Base-by-base conservation (phyloP, 2,113 vertebrate genomes). In the Gavia stellata region DNA sequence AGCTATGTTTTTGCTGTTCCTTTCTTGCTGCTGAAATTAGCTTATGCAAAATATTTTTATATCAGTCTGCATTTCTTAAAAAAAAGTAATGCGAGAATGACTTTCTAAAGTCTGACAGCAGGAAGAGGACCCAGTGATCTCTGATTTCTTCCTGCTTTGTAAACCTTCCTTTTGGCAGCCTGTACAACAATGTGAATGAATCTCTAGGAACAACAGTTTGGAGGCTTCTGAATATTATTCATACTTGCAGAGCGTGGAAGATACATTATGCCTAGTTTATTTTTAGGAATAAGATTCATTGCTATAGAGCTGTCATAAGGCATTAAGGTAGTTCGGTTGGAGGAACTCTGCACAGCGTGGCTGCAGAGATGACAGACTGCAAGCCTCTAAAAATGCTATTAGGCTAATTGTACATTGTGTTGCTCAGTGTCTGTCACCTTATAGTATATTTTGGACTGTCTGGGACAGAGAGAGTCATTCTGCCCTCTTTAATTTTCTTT, bases 211-310 rank as follows among this genome's bases (percentile, higher is more conserved):
- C 15, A 74, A 45, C 70, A 72, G 47, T 92, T 77, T 70, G 52
- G 83, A 94, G 86, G 80, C 82, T 92, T 88, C 82, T 90, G 92
- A 94, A 92, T 95, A 86, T 84, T 95, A 90, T 81, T 92, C 55
- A 67, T 94, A 73, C 84, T 98, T 93, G 49, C 87, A 92, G 87
- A 92, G 89, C 84, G 88, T 95, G 94, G 96, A 96, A 96, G 96
- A 95, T 91, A 80, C 56, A 92, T 97, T 96, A 90, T 94, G 86
- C 50, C 73, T 81, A 36, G 81, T 86, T 97, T 97, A 97, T 97
- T 98, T 98, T 97, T 97, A 97, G 97, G 92, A 90, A 34, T 52
- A 73, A 75, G 45, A 52, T 95, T 96, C 97, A 81, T 74, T 95
- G 81, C 82, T 82, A 13, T 38, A 67, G 81, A 94, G 75, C 79